These are phyloP conservation scores for Luperina testacea DNA, from an alignment of 2,888 invertebrate genomes.

Conservation along the genomic window DNA sequence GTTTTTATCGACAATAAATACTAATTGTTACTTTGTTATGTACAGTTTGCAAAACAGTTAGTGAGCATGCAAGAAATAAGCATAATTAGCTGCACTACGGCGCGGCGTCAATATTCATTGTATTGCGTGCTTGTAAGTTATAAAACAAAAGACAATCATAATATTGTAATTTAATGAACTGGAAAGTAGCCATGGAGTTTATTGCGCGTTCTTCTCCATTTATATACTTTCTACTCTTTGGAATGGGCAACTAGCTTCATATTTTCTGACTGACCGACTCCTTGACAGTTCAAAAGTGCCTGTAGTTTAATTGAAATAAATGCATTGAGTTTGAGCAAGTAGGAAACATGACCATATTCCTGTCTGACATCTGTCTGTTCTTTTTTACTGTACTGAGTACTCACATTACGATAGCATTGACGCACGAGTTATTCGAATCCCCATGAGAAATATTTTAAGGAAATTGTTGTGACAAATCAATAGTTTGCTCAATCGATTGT, in stretches of 20 bases:
- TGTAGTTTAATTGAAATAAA: too few relatives aligned
- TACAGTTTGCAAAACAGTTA: neutral
- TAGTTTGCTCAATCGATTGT: neutral
- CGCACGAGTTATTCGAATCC: neutral
- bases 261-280: too few relatives aligned
- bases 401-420: neutral
- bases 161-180: neutral
- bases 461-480: neutral
- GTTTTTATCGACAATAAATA: neutral
- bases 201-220: too few relatives aligned
- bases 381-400: conserved; percentile 9
- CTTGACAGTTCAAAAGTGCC: too few relatives aligned
- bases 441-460: neutral
- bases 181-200: too few relatives aligned
- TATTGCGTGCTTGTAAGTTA: neutral
- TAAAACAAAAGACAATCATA: neutral
- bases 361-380: neutral
- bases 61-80: neutral
- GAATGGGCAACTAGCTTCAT: too few relatives aligned
- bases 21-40: too few relatives aligned
- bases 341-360: conserved; percentile 1
- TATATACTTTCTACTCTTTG: too few relatives aligned
- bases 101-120: neutral
- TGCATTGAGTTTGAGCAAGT: too few relatives aligned
- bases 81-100: neutral